phyloP scores from a whole-genome alignment of 1,140 invertebrate genomes.

The Drosophila lini region DNA sequence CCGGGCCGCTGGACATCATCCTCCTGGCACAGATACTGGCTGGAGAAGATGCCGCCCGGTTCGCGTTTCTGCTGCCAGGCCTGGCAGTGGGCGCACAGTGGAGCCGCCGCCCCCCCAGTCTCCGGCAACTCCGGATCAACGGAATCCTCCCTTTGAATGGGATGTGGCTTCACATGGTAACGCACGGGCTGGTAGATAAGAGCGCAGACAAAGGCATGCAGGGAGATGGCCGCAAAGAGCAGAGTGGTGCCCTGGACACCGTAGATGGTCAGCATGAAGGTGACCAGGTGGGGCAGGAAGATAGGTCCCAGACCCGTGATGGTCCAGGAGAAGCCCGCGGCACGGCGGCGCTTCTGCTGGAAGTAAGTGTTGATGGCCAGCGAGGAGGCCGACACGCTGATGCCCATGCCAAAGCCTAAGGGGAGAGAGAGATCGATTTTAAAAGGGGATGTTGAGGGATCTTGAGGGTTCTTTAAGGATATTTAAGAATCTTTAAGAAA shows the following conservation, averaged over 20 bases:
- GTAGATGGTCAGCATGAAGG: slow-evolving; percentile 85
- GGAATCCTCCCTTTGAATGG: neutral
- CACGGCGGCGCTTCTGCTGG: slow-evolving; percentile 86
- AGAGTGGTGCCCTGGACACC: slow-evolving; percentile 86
- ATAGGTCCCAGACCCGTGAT: slow-evolving; percentile 87
- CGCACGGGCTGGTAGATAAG: slow-evolving; percentile 87
- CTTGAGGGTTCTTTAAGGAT: neutral
- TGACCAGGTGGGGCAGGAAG: slow-evolving; percentile 86
- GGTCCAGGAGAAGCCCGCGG: slow-evolving; percentile 87
- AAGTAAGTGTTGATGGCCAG: slow-evolving; percentile 87
- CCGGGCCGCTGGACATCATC: slow-evolving; percentile 87
- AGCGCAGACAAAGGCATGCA: slow-evolving; percentile 86
- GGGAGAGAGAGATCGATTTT: neutral
- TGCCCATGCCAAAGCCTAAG: slow-evolving; percentile 86
- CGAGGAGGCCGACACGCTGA: slow-evolving; percentile 87
- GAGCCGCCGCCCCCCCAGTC: slow-evolving; percentile 1
- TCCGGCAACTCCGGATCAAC: slow-evolving; percentile 9
- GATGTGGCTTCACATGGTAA: slow-evolving; percentile 84
- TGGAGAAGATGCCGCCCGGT: slow-evolving; percentile 86
- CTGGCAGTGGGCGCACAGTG: slow-evolving; percentile 72
- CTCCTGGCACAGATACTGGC: slow-evolving; percentile 89
- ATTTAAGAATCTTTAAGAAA: neutral
- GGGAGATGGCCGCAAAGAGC: slow-evolving; percentile 86
- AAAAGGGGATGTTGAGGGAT: neutral
- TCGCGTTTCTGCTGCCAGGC: slow-evolving; percentile 69